Conservation (phyloP, 2,888 invertebrate species). For the Lamellibrachia satsuma region DNA sequence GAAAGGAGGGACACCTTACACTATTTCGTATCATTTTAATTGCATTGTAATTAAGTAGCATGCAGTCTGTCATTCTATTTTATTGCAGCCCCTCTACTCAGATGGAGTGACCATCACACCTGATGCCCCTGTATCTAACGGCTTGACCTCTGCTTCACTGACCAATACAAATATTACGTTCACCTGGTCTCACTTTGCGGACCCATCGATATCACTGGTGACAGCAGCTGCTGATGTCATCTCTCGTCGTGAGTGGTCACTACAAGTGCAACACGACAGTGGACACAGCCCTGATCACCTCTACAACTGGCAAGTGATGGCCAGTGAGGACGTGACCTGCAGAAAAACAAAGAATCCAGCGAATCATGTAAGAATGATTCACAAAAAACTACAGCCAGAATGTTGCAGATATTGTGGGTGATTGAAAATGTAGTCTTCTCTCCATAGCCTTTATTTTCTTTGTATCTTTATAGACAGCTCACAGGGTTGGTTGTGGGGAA, state of each 20-base stretch:
- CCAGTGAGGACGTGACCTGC: neutral
- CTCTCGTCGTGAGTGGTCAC: neutral
- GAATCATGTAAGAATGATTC: neutral
- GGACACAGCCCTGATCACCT: neutral
- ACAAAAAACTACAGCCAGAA: neutral
- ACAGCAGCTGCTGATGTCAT: neutral
- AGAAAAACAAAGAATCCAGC: neutral
- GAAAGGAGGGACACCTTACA: neutral
- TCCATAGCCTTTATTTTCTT: neutral
- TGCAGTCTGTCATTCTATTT: neutral
- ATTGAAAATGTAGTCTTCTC: neutral
- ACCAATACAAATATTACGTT: neutral
- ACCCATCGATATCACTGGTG: neutral
- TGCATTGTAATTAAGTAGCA: neutral
- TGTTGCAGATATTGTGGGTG: neutral
- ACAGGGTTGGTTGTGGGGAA: no score
- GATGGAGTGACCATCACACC: constrained; percentile 24
- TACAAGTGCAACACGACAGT: neutral
- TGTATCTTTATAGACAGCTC: no score
- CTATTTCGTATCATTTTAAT: neutral
- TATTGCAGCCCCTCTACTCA: constrained; percentile 14
- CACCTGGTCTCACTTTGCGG: neutral
- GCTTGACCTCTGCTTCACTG: neutral
- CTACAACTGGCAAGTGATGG: neutral
- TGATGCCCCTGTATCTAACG: neutral